Conservation (phyloP, 2,113 vertebrate species). For the Acanthochromis polyacanthus region DNA sequence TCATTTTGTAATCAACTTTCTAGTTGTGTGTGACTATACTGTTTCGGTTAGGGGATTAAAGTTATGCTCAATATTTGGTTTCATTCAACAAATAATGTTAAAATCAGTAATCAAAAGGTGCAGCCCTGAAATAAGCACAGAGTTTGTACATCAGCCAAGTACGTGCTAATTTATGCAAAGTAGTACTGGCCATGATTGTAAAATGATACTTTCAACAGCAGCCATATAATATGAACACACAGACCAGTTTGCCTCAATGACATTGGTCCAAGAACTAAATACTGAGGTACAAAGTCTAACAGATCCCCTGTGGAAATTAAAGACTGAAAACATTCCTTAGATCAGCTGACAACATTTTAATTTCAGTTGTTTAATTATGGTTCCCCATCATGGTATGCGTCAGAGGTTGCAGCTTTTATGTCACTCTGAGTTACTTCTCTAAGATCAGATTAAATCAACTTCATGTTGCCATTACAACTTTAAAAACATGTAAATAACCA, state of each 20-base stretch:
- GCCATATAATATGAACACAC: not conserved
- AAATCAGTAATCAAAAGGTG: no score
- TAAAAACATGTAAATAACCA: not conserved
- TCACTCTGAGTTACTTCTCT: no score
- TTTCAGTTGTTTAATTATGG: not conserved
- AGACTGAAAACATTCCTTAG: not conserved
- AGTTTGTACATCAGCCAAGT: not conserved
- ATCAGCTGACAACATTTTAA: not conserved
- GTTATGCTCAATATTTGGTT: not conserved
- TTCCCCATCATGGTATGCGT: no score
- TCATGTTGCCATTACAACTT: not conserved
- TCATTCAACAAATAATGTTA: not conserved
- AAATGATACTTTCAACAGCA: not conserved
- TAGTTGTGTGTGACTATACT: not conserved
- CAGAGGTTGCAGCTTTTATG: no score
- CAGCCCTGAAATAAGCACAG: not conserved
- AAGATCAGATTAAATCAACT: not conserved
- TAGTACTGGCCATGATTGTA: not conserved
- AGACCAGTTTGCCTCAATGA: not conserved
- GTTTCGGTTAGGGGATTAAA: not conserved
- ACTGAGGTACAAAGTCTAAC: no score
- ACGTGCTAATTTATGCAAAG: not conserved
- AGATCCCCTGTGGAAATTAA: no score
- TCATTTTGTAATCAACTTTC: not conserved
- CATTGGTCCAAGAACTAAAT: not conserved